phyloP scores from a whole-genome alignment of 1,140 invertebrate species.

The Pinna nobilis region DNA sequence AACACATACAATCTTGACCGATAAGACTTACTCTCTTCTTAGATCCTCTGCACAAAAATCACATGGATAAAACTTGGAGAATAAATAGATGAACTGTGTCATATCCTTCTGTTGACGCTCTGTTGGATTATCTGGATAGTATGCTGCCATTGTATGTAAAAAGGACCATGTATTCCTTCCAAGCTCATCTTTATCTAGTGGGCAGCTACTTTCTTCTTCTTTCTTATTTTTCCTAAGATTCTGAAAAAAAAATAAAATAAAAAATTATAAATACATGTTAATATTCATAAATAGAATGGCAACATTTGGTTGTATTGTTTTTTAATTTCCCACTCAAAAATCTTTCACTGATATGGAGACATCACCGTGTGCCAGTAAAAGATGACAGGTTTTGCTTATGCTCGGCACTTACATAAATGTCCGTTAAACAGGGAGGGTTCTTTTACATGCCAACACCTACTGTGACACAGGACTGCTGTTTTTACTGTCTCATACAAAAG shows the following conservation, averaged over 20 bases:
- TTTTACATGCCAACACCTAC: no score
- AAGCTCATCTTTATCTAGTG: slow-evolving; percentile 72
- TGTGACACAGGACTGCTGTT: no score
- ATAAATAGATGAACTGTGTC: slow-evolving; percentile 87
- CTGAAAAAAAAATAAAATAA: slow-evolving; percentile 2
- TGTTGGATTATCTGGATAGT: slow-evolving; percentile 92
- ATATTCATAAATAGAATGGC: background rate
- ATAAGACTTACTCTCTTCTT: slow-evolving; percentile 55
- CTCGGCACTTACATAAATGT: no score
- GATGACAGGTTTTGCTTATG: no score
- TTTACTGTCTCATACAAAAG: no score
- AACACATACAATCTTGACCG: no score
- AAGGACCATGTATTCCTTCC: slow-evolving; percentile 89
- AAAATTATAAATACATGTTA: background rate
- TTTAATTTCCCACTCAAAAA: no score
- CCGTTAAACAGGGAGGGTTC: no score
- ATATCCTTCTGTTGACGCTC: slow-evolving; percentile 84
- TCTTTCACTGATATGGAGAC: no score
- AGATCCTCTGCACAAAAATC: slow-evolving; percentile 92
- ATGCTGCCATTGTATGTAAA: slow-evolving; percentile 97
- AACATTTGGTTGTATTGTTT: background rate
- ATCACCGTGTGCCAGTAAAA: no score
- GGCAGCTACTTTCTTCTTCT: slow-evolving; percentile 55
- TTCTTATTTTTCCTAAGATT: slow-evolving; percentile 3
- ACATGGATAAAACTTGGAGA: slow-evolving; percentile 97